Evolutionary conservation across 53 echinoderm and acorn worm species (phyloP).

Genomic region (Stichopus horrens): DNA sequence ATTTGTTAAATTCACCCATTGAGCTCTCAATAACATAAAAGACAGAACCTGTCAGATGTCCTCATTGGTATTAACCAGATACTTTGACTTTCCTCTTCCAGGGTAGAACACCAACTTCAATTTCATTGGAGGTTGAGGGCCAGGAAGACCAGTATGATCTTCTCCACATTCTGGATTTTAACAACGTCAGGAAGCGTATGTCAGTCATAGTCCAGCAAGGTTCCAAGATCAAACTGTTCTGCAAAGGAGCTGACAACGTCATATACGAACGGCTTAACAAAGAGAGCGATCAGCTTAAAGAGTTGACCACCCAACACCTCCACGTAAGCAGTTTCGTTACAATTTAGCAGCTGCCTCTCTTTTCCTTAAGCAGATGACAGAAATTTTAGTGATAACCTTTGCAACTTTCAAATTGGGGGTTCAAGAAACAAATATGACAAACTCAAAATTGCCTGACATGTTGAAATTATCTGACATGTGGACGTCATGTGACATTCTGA

Average conservation of each 20-base stretch:
- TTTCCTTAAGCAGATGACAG: too few relatives aligned
- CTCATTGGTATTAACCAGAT: too few relatives aligned
- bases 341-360: too few relatives aligned
- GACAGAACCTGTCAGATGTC: too few relatives aligned
- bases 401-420: too few relatives aligned
- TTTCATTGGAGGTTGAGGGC: constrained; percentile 80
- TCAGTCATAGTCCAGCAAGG: constrained; percentile 91
- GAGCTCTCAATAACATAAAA: too few relatives aligned
- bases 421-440: too few relatives aligned
- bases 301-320: constrained; percentile 80
- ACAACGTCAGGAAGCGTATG: constrained; percentile 97
- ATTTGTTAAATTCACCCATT: too few relatives aligned
- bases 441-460: too few relatives aligned
- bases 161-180: constrained; percentile 96
- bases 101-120: constrained; percentile 92
- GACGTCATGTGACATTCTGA: too few relatives aligned
- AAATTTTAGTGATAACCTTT: too few relatives aligned
- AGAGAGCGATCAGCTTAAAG: constrained; percentile 62
- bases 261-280: constrained; percentile 77
- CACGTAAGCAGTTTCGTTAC: constrained; percentile 57
- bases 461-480: too few relatives aligned
- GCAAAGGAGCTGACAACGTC: constrained; percentile 95
- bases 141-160: constrained; percentile 82
- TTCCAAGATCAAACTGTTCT: constrained; percentile 80
- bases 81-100: constrained; percentile 9